Conservation (phyloP, 2,113 vertebrate species). For the Tetrax tetrax region DNA sequence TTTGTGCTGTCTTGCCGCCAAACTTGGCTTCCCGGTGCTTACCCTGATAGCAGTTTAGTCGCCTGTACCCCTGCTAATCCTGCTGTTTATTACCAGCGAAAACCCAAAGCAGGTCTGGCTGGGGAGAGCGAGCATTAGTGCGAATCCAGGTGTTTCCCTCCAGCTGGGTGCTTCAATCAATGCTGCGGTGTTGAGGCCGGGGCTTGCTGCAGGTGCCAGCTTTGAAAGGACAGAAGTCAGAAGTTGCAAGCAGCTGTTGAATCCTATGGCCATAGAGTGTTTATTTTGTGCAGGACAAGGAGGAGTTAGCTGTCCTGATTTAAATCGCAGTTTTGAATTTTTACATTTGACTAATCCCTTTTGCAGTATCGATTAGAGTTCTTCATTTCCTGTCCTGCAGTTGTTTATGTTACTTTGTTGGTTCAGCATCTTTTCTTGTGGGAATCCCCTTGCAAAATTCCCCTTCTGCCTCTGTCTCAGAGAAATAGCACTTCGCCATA, state of each 20-base stretch:
- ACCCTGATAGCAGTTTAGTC: background rate
- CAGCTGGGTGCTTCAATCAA: conserved; percentile 5
- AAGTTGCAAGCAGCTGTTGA: background rate
- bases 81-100: background rate
- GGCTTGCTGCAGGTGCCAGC: conserved; percentile 14
- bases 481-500: background rate
- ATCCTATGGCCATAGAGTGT: background rate
- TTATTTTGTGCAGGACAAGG: background rate
- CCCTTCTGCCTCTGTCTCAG: conserved; percentile 13
- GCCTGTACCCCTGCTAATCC: background rate
- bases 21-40: background rate
- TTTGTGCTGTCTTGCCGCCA: rapidly evolving
- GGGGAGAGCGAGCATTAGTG: background rate
- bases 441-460: conserved; percentile 63
- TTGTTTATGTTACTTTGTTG: conserved; percentile 43
- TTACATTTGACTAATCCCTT: conserved; percentile 42
- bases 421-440: conserved; percentile 10
- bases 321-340: conserved; percentile 23
- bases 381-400: conserved; percentile 30
- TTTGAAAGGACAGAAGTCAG: background rate
- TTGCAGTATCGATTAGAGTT: conserved; percentile 7
- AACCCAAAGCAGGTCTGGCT: background rate
- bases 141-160: conserved; percentile 53
- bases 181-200: background rate
- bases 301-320: conserved; percentile 18